These are phyloP conservation scores for Delichon dasypus DNA, from an alignment of 2,797 vertebrate genomes.

Conservation along the genomic window DNA sequence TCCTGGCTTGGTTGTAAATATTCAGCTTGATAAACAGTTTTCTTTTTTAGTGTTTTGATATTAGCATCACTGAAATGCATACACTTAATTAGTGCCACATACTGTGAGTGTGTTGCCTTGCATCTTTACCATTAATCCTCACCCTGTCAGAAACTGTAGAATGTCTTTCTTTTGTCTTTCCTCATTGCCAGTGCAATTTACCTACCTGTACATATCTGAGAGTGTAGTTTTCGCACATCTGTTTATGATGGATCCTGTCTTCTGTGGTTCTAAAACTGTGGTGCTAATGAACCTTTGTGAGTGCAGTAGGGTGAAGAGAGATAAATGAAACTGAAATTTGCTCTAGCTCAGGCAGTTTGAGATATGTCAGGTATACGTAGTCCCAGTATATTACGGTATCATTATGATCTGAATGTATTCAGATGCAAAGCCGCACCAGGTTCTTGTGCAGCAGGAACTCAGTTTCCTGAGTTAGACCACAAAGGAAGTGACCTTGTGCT, in stretches of 20 bases:
- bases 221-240: not conserved
- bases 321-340: not conserved
- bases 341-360: not conserved
- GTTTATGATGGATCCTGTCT: not conserved
- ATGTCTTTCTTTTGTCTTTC: not conserved
- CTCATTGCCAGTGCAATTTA: not conserved
- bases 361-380: not conserved
- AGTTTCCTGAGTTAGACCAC: conserved; percentile 7
- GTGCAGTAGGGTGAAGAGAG: not conserved
- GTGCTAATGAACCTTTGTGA: not conserved
- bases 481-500: conserved; percentile 23
- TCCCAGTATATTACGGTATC: not conserved
- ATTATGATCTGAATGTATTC: not conserved
- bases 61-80: not conserved
- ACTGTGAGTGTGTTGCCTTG: not conserved
- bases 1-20: not conserved
- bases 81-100: not conserved
- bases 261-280: not conserved
- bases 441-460: conserved; percentile 13
- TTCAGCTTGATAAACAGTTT: not conserved
- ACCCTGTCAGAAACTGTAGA: not conserved
- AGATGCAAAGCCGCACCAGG: not conserved
- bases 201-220: fast-evolving
- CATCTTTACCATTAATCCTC: not conserved
- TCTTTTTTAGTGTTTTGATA: not conserved